Base-by-base conservation (phyloP, 92 coral and sea anemone genomes). In the Palythoa caribaeorum region DNA sequence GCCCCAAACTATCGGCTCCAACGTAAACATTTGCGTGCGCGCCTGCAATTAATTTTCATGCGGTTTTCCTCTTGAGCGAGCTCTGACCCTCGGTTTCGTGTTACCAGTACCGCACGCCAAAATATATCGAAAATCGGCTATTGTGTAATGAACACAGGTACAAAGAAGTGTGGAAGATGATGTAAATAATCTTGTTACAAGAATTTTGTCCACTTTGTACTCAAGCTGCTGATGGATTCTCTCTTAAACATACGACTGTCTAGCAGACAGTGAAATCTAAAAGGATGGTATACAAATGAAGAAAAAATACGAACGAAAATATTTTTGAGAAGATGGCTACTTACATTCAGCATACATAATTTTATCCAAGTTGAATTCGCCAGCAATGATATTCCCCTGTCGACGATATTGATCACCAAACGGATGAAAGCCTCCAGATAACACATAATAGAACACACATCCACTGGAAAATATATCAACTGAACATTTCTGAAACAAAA, bases 401-500 rank as follows among this genome's bases (percentile, higher is more conserved):
- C 96, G 93, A 77, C 93, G 90, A 90, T 95, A 97, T 48, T 94
- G 96, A 38, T 97, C 99, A 36, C 99, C 99, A 74, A 97, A 97
- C 13, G 99, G 98, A 89, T 97, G 99, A 3, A 94, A 89, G 4
- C 99, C 99, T 71, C 97, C 98, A 38, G 98, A 93, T 50, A 97
- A 73, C 76, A 97, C 98, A 90, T 95, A 97, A 84, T 97, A 97
- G 90, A 97, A 97, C 76, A 97, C 95, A 91, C 99, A 97, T 20
- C 99, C 99, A 47, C 93, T 84, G 16, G 99, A 97, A 76, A 97
- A 97, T 57, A 97, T 95, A 88, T 97, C 99, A 59, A 94, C 98
- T 14, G 99, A 90, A 59, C 99, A 95, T 51, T 96, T 97, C 99
- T 97, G 89, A 51, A 94, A 71, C 55, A 71, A 40, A 65, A 87